Conservation (phyloP, 2,113 vertebrate species). For the Muntiacus muntjak region DNA sequence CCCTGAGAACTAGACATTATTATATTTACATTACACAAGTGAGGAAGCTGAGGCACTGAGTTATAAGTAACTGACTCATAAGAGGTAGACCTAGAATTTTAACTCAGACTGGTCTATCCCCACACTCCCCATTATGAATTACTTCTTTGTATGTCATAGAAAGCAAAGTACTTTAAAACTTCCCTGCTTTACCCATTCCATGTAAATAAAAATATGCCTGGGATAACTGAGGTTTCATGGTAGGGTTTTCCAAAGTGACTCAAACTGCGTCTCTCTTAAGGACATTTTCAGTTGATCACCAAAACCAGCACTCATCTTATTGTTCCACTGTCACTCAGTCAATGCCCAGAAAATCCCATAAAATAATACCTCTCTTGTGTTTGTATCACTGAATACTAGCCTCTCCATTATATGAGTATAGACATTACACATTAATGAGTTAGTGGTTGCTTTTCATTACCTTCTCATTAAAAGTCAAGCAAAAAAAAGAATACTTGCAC, state of each 20-base stretch:
- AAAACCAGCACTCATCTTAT: neutral
- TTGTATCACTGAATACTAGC: neutral
- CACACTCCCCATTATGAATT: neutral
- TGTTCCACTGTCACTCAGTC: neutral
- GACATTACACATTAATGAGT: neutral
- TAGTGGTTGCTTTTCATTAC: neutral
- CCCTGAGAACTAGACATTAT: neutral
- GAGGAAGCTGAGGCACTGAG: neutral
- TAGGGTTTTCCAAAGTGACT: neutral
- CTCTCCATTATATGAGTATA: neutral
- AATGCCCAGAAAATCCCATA: neutral
- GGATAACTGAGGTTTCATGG: neutral
- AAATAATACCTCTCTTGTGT: neutral
- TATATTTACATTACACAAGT: neutral
- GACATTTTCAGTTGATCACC: neutral
- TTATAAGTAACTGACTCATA: neutral
- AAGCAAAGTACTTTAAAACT: neutral
- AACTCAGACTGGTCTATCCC: neutral
- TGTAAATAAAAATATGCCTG: neutral
- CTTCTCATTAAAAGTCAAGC: conserved; percentile 1
- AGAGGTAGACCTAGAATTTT: neutral
- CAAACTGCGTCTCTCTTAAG: neutral
- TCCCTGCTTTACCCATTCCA: neutral
- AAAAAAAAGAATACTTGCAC: neutral
- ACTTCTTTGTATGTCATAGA: neutral